phyloP scores from a whole-genome alignment of 2,888 invertebrate genomes.

The Dicyrtomina minuta region DNA sequence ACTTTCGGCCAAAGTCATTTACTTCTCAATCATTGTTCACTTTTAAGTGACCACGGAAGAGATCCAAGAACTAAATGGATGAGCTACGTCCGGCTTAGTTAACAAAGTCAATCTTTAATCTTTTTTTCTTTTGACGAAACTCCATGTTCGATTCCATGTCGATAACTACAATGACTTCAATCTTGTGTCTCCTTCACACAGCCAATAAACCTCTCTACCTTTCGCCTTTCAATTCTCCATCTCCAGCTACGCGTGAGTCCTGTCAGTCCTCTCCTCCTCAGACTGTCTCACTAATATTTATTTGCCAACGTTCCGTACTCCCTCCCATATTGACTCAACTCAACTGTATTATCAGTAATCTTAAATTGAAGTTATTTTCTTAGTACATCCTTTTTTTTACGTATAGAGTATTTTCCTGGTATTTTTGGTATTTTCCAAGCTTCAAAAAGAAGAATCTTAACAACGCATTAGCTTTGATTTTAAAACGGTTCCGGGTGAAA shows the following conservation, averaged over 20 bases:
- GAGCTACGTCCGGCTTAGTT: slow-evolving; percentile 16
- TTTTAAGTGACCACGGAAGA: slow-evolving; percentile 29
- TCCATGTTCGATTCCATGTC: neutral
- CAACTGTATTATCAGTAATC: no score
- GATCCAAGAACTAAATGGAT: slow-evolving; percentile 21
- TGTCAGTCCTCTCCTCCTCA: neutral
- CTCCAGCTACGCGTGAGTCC: neutral
- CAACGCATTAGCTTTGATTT: no score
- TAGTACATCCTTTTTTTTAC: no score
- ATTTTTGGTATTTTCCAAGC: no score
- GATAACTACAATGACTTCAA: neutral
- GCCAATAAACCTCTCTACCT: neutral
- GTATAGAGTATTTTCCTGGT: no score
- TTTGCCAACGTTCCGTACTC: neutral
- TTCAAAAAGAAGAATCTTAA: no score
- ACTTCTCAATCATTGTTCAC: slow-evolving; percentile 23
- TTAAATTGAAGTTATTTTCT: no score
- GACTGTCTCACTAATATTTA: no score
- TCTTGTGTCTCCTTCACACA: neutral
- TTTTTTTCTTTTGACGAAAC: neutral
- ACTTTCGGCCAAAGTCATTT: slow-evolving; percentile 21
- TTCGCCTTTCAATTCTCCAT: neutral
- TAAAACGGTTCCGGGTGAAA: no score
- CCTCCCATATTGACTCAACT: neutral
- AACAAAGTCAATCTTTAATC: slow-evolving; percentile 22